Conservation (phyloP, 2,113 vertebrate genomes). For the Rhinopomastus cyanomelas region DNA sequence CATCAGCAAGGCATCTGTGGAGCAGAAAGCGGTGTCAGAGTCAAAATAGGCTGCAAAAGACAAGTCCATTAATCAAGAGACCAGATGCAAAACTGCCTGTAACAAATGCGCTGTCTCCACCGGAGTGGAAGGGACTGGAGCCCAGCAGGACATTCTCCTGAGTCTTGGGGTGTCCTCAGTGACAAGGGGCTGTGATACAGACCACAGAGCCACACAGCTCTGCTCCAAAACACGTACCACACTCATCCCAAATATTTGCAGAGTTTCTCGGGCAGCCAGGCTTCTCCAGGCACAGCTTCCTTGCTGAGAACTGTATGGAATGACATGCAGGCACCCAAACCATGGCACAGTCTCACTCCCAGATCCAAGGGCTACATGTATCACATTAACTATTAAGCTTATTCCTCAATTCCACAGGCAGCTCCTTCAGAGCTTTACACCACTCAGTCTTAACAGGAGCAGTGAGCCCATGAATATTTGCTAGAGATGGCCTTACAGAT, state of each 20-base stretch:
- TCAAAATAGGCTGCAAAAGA: constrained; percentile 68
- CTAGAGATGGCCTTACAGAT: not conserved
- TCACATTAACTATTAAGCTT: not conserved
- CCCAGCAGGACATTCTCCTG: not conserved
- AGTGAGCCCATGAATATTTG: rapidly evolving
- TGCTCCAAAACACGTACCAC: constrained; percentile 51
- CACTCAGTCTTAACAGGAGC: not conserved
- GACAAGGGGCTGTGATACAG: constrained; percentile 52
- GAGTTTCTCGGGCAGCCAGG: constrained; percentile 47
- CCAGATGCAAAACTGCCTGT: constrained; percentile 58
- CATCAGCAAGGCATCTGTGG: constrained; percentile 69
- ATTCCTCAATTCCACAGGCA: not conserved
- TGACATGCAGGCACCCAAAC: constrained; percentile 32
- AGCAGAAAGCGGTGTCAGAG: constrained; percentile 58
- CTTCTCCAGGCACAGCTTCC: constrained; percentile 51
- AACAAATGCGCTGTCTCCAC: constrained; percentile 38
- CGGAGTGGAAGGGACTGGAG: constrained; percentile 40
- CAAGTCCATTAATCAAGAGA: constrained; percentile 70
- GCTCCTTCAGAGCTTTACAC: not conserved
- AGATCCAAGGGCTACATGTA: not conserved
- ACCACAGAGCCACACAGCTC: constrained; percentile 48
- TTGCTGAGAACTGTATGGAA: constrained; percentile 3
- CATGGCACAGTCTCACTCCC: not conserved
- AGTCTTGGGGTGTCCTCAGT: constrained; percentile 27
- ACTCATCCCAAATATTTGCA: constrained; percentile 27